A percentile compares a stretch with the other conserved stretches of the same genome.
Evolutionary conservation across 2,888 invertebrate genomes (phyloP).

Genomic region (Hyposoter didymator): DNA sequence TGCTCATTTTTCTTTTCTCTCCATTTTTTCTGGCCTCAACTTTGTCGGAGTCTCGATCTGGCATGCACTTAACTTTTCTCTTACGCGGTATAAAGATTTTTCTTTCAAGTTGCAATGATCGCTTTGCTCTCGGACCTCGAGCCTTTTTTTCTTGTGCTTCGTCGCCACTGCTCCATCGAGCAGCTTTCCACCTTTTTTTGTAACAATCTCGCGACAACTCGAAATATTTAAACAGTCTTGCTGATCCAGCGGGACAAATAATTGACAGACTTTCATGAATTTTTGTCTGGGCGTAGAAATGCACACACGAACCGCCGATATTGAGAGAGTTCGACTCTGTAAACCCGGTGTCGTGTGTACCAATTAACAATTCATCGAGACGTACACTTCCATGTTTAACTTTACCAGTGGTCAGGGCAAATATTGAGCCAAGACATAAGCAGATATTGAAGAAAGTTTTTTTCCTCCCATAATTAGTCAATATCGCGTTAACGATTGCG

Average conservation of each 20-base stretch:
- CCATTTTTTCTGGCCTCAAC: neutral
- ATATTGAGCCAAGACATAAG: constrained; percentile 7
- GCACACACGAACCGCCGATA: neutral
- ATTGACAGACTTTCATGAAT: neutral
- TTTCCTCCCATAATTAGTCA: neutral
- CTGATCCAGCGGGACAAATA: neutral
- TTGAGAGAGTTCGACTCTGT: neutral
- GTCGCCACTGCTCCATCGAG: neutral
- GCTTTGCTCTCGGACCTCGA: neutral
- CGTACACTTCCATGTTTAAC: neutral
- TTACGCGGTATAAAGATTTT: neutral
- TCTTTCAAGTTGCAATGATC: neutral
- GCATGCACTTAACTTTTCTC: neutral
- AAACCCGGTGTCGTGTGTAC: neutral
- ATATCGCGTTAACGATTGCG: neutral
- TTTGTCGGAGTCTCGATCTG: neutral
- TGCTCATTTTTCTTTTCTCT: neutral
- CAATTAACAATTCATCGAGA: constrained; percentile 2
- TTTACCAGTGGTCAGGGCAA: neutral
- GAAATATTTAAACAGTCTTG: neutral
- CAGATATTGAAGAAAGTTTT: neutral
- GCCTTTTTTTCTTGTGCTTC: neutral
- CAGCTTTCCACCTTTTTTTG: neutral
- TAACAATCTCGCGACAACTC: neutral
- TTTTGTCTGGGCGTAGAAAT: neutral